Conservation (phyloP, 2,113 vertebrate genomes). For the Xiphias gladius region DNA sequence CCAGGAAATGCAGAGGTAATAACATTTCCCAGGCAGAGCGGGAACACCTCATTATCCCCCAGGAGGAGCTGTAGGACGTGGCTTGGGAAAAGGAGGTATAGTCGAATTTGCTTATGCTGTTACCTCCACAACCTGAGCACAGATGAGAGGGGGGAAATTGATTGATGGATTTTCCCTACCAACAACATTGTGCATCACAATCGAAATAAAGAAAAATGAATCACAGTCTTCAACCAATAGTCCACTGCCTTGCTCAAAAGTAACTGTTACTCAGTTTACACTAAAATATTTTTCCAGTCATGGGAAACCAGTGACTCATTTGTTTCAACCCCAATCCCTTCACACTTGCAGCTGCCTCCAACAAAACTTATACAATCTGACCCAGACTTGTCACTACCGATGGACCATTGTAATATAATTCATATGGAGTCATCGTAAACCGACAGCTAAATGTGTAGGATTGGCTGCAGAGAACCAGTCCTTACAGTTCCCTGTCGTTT, state of each 20-base stretch:
- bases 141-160: not conserved
- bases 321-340: not conserved
- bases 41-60: not conserved
- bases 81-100: not conserved
- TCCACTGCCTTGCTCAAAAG: not conserved
- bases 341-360: not conserved
- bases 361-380: not conserved
- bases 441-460: conserved; percentile 1
- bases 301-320: not conserved
- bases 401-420: not conserved
- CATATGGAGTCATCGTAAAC: not conserved
- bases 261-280: not conserved
- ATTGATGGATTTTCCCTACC: not conserved
- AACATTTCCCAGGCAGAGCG: not conserved
- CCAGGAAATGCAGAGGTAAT: not conserved
- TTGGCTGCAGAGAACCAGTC: conserved; percentile 4
- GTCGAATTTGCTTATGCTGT: not conserved
- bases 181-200: too few relatives aligned
- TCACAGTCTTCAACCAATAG: not conserved
- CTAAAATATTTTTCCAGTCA: not conserved
- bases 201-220: not conserved
- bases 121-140: not conserved
- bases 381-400: not conserved
- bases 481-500: not conserved
- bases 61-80: not conserved